Base-by-base conservation (phyloP, 2,888 invertebrate species). In the Anoncus sp. region DNA sequence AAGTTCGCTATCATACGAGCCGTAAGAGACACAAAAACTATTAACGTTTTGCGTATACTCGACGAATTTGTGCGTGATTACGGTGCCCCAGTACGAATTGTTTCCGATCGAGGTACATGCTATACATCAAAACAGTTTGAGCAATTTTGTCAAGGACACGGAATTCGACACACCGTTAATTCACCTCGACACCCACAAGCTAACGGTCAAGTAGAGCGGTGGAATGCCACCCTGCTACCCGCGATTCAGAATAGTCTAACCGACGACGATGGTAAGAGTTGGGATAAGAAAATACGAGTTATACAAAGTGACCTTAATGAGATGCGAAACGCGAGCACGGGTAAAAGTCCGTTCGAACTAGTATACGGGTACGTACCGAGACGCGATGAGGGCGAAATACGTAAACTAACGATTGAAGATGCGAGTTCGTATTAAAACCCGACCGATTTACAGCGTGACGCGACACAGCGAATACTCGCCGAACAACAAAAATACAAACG, bases 251-350 rank as follows among this genome's bases (percentile, higher is more conserved):
- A n/a, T n/a, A n/a, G n/a, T n/a, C n/a, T n/a, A n/a, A n/a, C n/a
- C 27, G 45, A 53, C 14, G 40, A 79, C 55, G 55, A 57, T 2
- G 57, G 45, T 6, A 31, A 47, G 10, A 55, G 55, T n/a, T 77
- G 60, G 66, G 70, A 66, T 16, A 10, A 1, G 3, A 18, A 53
- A 1, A 4, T 77, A 16, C 16, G 6, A 1, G 1, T 5, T 10
- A 75, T 81, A 12, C 75, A 82, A 43, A 67, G 63, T 5, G 70
- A 79, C 9, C 18, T 83, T 0, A 83, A 81, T 43, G 55, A 57
- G 1, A 22, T 67, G 1, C 60, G 59, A 10, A 83, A 82, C 49
- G 69, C 80, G 35, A 79, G 76, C 0, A 83, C 81, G 5, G 70
- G 77, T 0, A 75, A 22, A 14, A 24, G 49, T 49, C 10, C 14